phyloP scores from a whole-genome alignment of 2,797 vertebrate genomes.

The Pelochelys cantorii region DNA sequence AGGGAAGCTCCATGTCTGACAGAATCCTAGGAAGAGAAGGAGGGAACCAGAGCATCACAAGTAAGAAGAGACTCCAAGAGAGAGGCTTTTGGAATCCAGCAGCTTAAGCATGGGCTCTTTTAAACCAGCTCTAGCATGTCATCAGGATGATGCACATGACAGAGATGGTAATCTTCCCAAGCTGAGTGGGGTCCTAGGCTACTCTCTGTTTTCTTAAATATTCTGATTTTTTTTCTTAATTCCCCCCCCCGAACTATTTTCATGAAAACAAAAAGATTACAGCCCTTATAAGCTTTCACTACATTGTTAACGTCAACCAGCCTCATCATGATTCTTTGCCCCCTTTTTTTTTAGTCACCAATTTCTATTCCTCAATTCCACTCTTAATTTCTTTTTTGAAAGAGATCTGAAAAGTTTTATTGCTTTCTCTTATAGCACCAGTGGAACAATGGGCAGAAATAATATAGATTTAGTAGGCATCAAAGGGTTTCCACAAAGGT shows the following conservation, averaged over 20 bases:
- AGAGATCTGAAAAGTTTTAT: not conserved
- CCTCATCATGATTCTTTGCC: not conserved
- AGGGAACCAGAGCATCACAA: slow-evolving; percentile 1
- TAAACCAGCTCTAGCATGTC: not conserved
- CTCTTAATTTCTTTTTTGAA: not conserved
- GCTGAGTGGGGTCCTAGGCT: not conserved
- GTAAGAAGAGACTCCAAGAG: not conserved
- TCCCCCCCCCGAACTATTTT: not conserved
- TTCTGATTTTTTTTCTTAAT: not conserved
- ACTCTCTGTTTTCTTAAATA: not conserved
- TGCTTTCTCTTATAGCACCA: not conserved
- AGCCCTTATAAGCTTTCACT: not conserved
- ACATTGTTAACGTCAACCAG: not conserved
- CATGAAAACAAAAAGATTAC: not conserved
- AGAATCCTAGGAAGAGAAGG: slow-evolving; percentile 83
- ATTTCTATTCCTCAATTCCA: not conserved
- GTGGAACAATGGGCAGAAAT: not conserved
- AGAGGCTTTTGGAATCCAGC: not conserved
- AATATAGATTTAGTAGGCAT: not conserved
- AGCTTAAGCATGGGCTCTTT: not conserved
- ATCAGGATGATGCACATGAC: not conserved
- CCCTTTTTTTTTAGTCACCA: not conserved
- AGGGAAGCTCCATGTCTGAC: slow-evolving; percentile 89
- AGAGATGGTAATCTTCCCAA: not conserved
- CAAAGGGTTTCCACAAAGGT: not conserved